These are phyloP conservation scores for Montifringilla adamsi DNA, from an alignment of 2,113 vertebrate species.

Conservation along the genomic window DNA sequence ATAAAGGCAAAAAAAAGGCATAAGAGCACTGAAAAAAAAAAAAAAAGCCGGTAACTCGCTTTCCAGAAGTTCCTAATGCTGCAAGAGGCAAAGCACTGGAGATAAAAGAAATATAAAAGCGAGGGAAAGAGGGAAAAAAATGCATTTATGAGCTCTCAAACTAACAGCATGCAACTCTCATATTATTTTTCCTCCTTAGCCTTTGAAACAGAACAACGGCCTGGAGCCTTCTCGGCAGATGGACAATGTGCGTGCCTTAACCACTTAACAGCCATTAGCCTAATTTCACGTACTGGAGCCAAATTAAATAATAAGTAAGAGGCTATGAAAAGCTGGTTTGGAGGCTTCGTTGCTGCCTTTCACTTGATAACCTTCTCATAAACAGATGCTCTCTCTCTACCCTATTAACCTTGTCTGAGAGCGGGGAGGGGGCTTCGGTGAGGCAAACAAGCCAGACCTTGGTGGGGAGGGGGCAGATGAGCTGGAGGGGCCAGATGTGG, in stretches of 20 bases:
- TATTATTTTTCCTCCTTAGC: constrained; percentile 71
- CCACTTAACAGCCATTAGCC: constrained; percentile 83
- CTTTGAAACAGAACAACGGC: constrained; percentile 78
- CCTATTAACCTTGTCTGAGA: constrained; percentile 66
- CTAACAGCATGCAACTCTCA: constrained; percentile 66
- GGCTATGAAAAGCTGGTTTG: constrained; percentile 79
- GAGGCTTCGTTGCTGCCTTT: constrained; percentile 69
- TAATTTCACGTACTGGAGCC: constrained; percentile 78
- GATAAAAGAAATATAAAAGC: constrained; percentile 63
- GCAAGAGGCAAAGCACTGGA: constrained; percentile 36
- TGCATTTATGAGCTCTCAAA: constrained; percentile 68
- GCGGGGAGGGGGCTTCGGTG: neutral
- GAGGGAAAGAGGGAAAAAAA: constrained; percentile 34
- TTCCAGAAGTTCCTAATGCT: constrained; percentile 66
- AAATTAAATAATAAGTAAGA: constrained; percentile 83
- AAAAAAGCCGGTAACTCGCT: neutral
- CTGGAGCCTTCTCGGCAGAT: constrained; percentile 78
- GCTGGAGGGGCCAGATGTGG: neutral
- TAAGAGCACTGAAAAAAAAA: neutral
- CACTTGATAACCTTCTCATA: constrained; percentile 71
- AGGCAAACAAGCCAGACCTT: neutral
- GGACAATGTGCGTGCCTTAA: constrained; percentile 76
- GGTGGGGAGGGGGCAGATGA: neutral
- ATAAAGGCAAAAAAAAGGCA: neutral
- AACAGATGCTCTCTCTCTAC: constrained; percentile 74